A percentile compares a stretch with the other conserved stretches of the same genome.
phyloP scores from a whole-genome alignment of 2,888 invertebrate species.

The Synanthedon myopaeformis region DNA sequence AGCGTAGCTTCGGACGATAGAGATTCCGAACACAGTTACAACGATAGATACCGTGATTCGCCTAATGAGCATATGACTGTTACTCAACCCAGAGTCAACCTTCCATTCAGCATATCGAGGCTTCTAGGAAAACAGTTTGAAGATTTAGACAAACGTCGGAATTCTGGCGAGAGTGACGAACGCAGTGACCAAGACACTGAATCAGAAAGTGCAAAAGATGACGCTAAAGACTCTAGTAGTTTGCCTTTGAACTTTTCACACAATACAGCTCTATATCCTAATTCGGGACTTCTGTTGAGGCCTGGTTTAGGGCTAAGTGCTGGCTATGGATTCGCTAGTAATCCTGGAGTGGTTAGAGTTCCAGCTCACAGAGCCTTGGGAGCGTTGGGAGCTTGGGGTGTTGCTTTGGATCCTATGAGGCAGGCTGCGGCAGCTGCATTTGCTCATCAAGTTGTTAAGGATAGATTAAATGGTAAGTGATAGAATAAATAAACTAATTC shows the following conservation, averaged over 20 bases:
- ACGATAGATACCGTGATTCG: constrained; percentile 58
- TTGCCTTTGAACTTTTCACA: constrained; percentile 55
- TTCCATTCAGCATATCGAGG: constrained; percentile 87
- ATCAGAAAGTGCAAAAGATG: constrained; percentile 62
- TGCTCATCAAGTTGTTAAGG: constrained; percentile 85
- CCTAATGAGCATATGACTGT: constrained; percentile 63
- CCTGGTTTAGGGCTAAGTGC: constrained; percentile 60
- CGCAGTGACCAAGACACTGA: constrained; percentile 65
- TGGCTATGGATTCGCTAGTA: constrained; percentile 70
- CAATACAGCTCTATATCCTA: constrained; percentile 49
- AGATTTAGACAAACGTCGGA: constrained; percentile 66
- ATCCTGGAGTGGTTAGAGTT: constrained; percentile 83
- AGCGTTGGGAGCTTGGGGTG: constrained; percentile 66
- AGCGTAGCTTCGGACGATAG: constrained; percentile 68
- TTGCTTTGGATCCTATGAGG: constrained; percentile 73
- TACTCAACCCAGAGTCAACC: constrained; percentile 65
- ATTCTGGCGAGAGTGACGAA: constrained; percentile 63
- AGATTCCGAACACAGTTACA: constrained; percentile 68
- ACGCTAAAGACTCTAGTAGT: constrained; percentile 41
- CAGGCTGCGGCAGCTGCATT: constrained; percentile 79
- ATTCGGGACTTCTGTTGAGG: constrained; percentile 49
- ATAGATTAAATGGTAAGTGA: constrained; percentile 82
- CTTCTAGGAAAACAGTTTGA: constrained; percentile 82
- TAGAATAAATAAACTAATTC: not conserved
- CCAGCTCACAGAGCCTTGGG: constrained; percentile 80